Evolutionary conservation across 2,113 vertebrate species (phyloP), one percentile per base, ranked within the genome.

Genomic region (Noctilio leporinus): DNA sequence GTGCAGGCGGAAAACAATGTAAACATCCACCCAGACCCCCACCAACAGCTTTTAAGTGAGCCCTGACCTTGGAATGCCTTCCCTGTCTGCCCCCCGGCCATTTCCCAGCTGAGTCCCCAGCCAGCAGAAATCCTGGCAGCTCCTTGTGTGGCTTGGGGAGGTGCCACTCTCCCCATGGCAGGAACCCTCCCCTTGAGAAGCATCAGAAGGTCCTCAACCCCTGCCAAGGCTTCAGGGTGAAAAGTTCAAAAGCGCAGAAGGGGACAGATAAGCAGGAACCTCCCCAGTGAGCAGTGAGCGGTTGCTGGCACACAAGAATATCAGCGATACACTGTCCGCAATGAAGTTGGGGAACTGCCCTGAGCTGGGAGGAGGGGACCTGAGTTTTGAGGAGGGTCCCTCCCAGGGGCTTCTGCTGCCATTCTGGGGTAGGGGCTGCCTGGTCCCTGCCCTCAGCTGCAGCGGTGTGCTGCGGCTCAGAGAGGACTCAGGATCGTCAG

Each of bases 181-280:
- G 86, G 69, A 76, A 75, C 80, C 94, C 65, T 80, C 24, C 47
- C 15, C 64, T 62, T 11, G 70, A 94, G 77, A 59, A 67, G 6
- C 40, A 26, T 51, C 57, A 55, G 35, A 26, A 75, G 11, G 93
- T 94, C 51, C 64, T 86, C 57, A 11, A 30, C 62, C 38, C 17
- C 72, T 94, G 81, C 90, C 91, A 96, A 64, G 53, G 65, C 69
- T 80, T 8, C 38, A n/a, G 43, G 62, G 49, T 33, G 20, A 94
- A 89, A 62, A 53, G 88, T 92, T 97, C 83, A 94, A 38, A 93
- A 83, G 28, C 35, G 8, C 69, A 72, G 38, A 67, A 45, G 55
- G 47, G n/a, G 53, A 76, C 91, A 94, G 81, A 88, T 30, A 67
- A 59, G 72, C 59, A 75, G 64, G 15, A 28, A 9, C 35, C 59